Base-by-base conservation (phyloP, 2,888 invertebrate genomes). In the Andrena minutula region DNA sequence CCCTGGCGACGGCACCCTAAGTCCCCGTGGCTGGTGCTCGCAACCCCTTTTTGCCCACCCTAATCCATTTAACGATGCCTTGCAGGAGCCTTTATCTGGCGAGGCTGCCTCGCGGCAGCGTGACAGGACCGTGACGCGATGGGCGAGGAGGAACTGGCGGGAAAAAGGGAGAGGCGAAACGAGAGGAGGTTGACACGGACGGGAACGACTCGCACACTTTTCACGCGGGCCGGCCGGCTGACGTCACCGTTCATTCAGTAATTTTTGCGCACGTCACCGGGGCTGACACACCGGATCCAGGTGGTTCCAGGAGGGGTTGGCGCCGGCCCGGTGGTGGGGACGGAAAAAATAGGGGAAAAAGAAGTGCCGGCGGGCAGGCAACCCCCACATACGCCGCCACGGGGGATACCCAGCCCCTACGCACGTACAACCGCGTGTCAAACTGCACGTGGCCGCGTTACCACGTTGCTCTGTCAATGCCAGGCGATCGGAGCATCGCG, bases 191-290 rank as follows among this genome's bases (percentile, higher is more conserved):
- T 86, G 88, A 86, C 85, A 86, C 88, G 78, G 70, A 86, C 83
- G 70, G 79, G 66, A 82, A 83, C 76, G 83, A 73, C 84, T 87
- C 87, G 86, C 87, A 87, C 88, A 90, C 88, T 90, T 91, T 91
- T 89, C 85, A 89, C 88, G 86, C 88, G 81, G 79, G 83, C 68
- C 74, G 74, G 71, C 80, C 70, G 81, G 90, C n/a, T 94, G 94
- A 93, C 94, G 93, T 93, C 93, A 92, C 90, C 91, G 92, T 93
- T 94, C 93, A 94, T 94, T 94, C 93, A 94, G 93, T 92, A 93
- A 93, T 93, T 93, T 94, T 94, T 93, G 93, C 93, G 91, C 93
- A 91, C 92, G 93, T 93, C 93, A 93, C 90, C 91, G 91, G 88
- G 86, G 89, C 89, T 89, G 88, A 88, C 88, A 88, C 88, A 87